phyloP scores from a whole-genome alignment of 2,113 vertebrate species.

The Trematomus loennbergii region DNA sequence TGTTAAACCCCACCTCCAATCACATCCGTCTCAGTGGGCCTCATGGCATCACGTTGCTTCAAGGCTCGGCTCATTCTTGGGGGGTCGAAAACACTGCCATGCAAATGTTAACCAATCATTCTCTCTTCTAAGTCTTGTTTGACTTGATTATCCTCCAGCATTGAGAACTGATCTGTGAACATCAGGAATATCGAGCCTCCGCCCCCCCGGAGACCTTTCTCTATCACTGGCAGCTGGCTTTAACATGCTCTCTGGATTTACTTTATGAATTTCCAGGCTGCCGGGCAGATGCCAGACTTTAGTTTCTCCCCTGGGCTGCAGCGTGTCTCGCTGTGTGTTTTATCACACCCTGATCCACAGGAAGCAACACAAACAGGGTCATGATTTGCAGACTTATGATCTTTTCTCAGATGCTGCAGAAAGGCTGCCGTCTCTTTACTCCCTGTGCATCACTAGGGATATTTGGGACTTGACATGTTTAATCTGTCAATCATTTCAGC shows the following conservation, averaged over 20 bases:
- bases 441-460: too few relatives aligned
- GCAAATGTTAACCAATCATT: constrained; percentile 52
- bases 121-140: constrained; percentile 28
- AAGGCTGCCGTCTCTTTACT: neutral
- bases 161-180: constrained; percentile 52
- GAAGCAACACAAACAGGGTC: constrained; percentile 45
- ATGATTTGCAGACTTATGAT: neutral
- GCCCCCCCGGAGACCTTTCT: constrained; percentile 30
- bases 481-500: too few relatives aligned
- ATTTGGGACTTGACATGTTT: too few relatives aligned
- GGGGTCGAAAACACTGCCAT: constrained; percentile 13
- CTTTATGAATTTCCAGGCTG: constrained; percentile 72
- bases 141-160: constrained; percentile 57
- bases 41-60: too few relatives aligned
- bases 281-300: constrained; percentile 71
- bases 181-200: constrained; percentile 62
- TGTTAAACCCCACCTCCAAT: too few relatives aligned
- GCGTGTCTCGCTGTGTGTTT: constrained; percentile 57
- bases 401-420: neutral
- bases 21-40: too few relatives aligned
- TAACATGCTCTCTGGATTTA: constrained; percentile 67
- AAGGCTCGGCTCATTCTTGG: too few relatives aligned
- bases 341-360: constrained; percentile 58
- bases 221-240: constrained; percentile 70
- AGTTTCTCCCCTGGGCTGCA: constrained; percentile 51